Evolutionary conservation across 1,140 invertebrate genomes (phyloP), one percentile per base, ranked within the genome.

Genomic region (Lucilia sericata): DNA sequence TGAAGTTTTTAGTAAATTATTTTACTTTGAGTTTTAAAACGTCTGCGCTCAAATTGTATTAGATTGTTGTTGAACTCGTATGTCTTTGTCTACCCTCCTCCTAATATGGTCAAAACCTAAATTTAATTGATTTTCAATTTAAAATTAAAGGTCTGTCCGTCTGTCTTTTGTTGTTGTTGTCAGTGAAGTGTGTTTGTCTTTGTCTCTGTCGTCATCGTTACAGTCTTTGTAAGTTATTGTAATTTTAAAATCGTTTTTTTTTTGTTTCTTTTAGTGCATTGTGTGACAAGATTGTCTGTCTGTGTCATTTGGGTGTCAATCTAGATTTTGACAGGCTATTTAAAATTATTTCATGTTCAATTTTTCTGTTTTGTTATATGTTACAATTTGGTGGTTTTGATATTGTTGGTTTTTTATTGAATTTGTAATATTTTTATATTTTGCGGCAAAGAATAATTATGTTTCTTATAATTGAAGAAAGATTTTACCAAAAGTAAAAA

Each of bases 61-160:
- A 7, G 55, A 17, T 60, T 14, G n/a, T 19, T 70, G 5, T 19
- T 21, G 9, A 10, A 21, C n/a, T 21, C 21, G 65, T 21, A 21
- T 21, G 19, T 21, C 5, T 70, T n/a, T 25, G 65, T 25, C 65
- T 70, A 70, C 14, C 55, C 55, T 60, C 55, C 55, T 70, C 76
- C 76, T 49, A 80, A 80, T 51, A 80, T 80, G 76, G 76, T 51
- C 76, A 80, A 49, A 36, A 49, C 42, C 76, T 80, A 80, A 80
- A 80, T 51, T 80, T 80, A 80, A 80, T 80, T 80, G 76, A 80
- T 80, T 80, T 80, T 47, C 42, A 80, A 80, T 80, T 80, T 80
- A 10, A 70, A 70, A 21, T 70, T 70, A 70, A 70, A 70, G 65
- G 7, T 70, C 19, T 25, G n/a, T 70, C 19, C 7, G n/a, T 70